Base-by-base conservation (phyloP, 2,113 vertebrate genomes). In the Capreolus pygargus region DNA sequence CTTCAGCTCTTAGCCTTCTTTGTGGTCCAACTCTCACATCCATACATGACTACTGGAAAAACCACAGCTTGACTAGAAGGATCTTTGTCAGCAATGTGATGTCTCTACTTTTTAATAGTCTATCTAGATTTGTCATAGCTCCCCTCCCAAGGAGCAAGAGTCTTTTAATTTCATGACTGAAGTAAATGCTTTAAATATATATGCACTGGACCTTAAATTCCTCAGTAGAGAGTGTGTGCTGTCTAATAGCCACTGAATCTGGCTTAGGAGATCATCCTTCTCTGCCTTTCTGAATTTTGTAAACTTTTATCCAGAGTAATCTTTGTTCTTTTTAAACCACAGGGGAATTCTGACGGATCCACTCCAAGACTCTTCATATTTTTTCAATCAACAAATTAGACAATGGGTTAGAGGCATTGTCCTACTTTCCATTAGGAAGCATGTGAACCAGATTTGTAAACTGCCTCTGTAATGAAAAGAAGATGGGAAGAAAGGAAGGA, bases 331-430 rank as follows among this genome's bases (percentile, higher is more conserved):
- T 91, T 84, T 76, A 97, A 98, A 96, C 94, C 94, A 86, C 86
- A 89, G 84, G 39, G 88, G 88, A 85, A 92, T 98, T 84, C 90
- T 97, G 97, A 82, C 97, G 97, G 97, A 97, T 97, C 97, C 97
- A 97, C 67, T 96, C 91, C 98, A 97, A 98, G 87, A 91, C 96
- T 97, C 90, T 98, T 98, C 96, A 93, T 96, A 89, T 98, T 96
- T 98, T 97, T 98, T 94, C 86, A 98, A 96, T 97, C 97, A 94
- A 86, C 81, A 82, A 97, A 97, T 93, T 95, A 98, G 98, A 95
- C 97, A 81, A 12, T 83, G 93, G 96, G 91, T 94, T 93, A 97
- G 98, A 96, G 97, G 87, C 98, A 97, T 96, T 97, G 91, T 87
- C 36, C 23, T 97, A 70, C 55, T 89, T 89, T 95, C 98, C 94